Evolutionary conservation across 2,888 invertebrate genomes (phyloP), one percentile per base, ranked within the genome.

Genomic region (Drosophila melanosoma): DNA sequence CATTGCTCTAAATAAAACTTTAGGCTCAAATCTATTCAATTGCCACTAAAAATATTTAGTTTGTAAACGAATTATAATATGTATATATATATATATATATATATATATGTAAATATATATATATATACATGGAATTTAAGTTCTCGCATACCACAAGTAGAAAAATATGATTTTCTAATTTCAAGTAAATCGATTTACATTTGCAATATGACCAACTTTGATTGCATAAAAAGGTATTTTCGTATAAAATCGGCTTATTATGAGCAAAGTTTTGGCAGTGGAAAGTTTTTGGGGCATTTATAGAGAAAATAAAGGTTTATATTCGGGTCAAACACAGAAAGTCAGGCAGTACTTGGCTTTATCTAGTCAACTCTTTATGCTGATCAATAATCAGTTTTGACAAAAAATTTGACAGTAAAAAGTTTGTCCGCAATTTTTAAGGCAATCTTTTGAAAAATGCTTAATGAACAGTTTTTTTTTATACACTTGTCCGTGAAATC

Each of bases 11-110:
- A 11, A 11, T n/a, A 40, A 32, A 65, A 48, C 53, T 35, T 66
- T 36, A 45, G 29, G 8, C 11, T 53, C 36, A 51, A 49, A 59
- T 49, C 74, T 33, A 57, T 57, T 57, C 6, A 61, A 74, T 42
- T 71, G 53, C 35, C 40, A 53, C 52, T 48, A 11, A 17, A 36
- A 69, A 35, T 57, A 51, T 40, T 26, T 8, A 20, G 69, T 29
- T 29, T 58, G 6, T 60, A 29, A 36, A 8, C 15, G 20, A 45
- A 23, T 23, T 23, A 12, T 35, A 32, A 26, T 49, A 26, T 26
- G 17, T 17, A 15, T 17, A 49, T 7, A 6, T 7, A 42, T 20
- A 3, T 45, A 12, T 42, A 7, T 12, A 42, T 6, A 12, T 3
- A 42, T 3, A 42, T 6, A 42, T 0, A 11, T 6, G 12, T 12